Conservation (phyloP, 2,113 vertebrate species). For the Gorsachius goisagi region DNA sequence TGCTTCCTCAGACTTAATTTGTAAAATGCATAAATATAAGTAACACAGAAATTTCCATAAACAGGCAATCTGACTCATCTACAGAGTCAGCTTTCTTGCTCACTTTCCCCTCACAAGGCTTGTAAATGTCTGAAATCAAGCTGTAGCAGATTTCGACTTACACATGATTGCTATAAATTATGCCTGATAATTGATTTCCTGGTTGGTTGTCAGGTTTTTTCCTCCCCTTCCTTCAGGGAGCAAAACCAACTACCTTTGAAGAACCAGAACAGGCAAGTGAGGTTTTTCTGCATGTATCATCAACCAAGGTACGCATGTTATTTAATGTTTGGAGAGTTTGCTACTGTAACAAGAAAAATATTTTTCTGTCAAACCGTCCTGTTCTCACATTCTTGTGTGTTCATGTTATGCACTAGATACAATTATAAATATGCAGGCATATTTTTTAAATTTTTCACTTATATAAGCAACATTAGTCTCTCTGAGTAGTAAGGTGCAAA, state of each 20-base stretch:
- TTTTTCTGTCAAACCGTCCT: background rate
- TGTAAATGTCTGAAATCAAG: background rate
- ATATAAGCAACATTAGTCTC: background rate
- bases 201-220: fast-evolving
- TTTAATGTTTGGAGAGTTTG: background rate
- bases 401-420: background rate
- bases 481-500: background rate
- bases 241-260: background rate
- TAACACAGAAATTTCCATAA: background rate
- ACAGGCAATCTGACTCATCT: background rate
- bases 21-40: background rate
- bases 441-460: background rate
- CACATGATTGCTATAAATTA: background rate
- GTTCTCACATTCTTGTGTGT: background rate
- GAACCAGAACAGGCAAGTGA: background rate
- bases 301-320: background rate
- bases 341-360: background rate
- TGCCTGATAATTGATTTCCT: background rate
- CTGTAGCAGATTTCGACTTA: background rate
- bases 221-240: background rate
- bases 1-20: background rate
- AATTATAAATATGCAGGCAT: background rate
- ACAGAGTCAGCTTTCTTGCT: background rate
- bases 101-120: background rate
- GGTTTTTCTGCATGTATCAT: background rate